Conservation (phyloP, 2,888 invertebrate species). For the Amphimallon solstitiale region DNA sequence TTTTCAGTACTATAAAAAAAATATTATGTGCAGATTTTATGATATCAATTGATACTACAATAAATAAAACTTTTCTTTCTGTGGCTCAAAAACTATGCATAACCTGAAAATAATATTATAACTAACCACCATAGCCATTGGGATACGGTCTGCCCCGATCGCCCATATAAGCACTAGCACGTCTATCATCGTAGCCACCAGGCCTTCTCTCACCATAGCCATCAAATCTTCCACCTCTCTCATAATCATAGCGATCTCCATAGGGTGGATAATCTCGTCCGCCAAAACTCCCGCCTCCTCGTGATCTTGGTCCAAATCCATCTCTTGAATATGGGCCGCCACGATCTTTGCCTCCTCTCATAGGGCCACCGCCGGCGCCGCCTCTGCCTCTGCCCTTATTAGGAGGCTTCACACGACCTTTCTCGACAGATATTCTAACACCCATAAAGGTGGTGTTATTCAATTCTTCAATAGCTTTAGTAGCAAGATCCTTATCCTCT, state of each 20-base stretch:
- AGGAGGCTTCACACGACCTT: slow-evolving; percentile 80
- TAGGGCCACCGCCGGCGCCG: slow-evolving; percentile 63
- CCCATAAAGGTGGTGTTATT: slow-evolving; percentile 88
- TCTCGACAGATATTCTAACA: slow-evolving; percentile 84
- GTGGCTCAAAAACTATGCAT: neutral
- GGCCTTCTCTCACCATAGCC: slow-evolving; percentile 47
- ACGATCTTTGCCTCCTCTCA: slow-evolving; percentile 66
- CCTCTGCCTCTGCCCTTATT: slow-evolving; percentile 68
- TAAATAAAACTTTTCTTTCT: no score
- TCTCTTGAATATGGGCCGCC: slow-evolving; percentile 59
- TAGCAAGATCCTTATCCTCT: slow-evolving; percentile 84
- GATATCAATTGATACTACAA: no score
- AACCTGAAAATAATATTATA: neutral
- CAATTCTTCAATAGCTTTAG: slow-evolving; percentile 81
- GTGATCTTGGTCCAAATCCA: slow-evolving; percentile 46
- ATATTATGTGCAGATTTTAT: no score
- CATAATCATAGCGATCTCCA: slow-evolving; percentile 40
- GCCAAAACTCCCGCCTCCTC: slow-evolving; percentile 40
- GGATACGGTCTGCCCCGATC: slow-evolving; percentile 45
- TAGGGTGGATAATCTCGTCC: slow-evolving; percentile 17
- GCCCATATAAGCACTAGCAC: slow-evolving; percentile 41
- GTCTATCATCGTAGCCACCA: slow-evolving; percentile 30
- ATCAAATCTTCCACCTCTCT: slow-evolving; percentile 43
- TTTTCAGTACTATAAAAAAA: no score
- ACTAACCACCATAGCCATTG: slow-evolving; percentile 49